A percentile compares a stretch with the other conserved stretches of the same genome.
These are phyloP conservation scores for Psittacus erithacus DNA, from an alignment of 2,113 vertebrate genomes.

Conservation along the genomic window DNA sequence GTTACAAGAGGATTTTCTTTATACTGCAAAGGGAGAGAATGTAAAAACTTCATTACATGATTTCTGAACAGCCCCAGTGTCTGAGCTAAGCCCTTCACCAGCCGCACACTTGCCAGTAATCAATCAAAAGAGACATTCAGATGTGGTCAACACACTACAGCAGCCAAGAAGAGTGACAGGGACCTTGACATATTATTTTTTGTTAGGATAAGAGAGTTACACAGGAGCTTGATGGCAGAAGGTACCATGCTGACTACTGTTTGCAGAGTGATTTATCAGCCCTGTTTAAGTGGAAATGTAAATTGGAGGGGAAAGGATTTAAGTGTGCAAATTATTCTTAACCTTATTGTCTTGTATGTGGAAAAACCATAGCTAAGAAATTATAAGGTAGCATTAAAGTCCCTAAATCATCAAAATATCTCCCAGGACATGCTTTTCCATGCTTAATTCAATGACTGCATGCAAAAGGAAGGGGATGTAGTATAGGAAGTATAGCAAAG, in stretches of 20 bases:
- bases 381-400: not conserved
- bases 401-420: not conserved
- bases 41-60: not conserved
- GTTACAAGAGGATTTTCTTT: not conserved
- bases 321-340: not conserved
- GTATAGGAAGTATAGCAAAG: not conserved
- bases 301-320: not conserved
- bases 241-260: not conserved
- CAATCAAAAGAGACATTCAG: not conserved
- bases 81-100: not conserved
- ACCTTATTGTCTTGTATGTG: not conserved
- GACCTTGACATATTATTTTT: not conserved
- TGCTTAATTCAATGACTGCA: not conserved
- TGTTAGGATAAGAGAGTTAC: not conserved
- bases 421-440: not conserved
- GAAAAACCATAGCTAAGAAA: not conserved
- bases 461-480: not conserved
- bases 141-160: not conserved
- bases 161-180: not conserved
- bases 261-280: not conserved
- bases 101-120: fast-evolving
- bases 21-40: not conserved
- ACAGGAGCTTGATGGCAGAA: not conserved
- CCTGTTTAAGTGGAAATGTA: not conserved
- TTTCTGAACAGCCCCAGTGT: not conserved